Percentiles rank a stretch among this genome's conserved stretches.
These are phyloP conservation scores for Ectemnius lituratus DNA, from an alignment of 2,888 invertebrate species.

Conservation along the genomic window DNA sequence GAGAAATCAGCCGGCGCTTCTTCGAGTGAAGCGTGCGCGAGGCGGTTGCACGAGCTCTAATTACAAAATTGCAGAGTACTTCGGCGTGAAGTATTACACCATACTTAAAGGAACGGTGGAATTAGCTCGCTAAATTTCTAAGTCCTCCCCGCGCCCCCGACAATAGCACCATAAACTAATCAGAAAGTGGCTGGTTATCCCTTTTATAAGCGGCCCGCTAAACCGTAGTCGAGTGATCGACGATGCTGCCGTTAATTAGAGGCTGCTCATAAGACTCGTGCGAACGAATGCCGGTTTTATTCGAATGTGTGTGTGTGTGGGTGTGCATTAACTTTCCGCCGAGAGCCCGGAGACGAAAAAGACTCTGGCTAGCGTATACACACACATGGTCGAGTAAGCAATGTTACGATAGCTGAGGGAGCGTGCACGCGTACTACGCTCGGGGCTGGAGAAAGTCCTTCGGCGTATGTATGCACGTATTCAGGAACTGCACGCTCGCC, in stretches of 20 bases:
- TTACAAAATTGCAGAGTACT: too few species aligned
- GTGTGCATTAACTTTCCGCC: constrained; percentile 39
- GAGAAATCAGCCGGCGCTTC: too few species aligned
- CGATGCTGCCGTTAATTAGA: constrained; percentile 12
- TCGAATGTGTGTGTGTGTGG: constrained; percentile 8
- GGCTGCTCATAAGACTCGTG: constrained; percentile 14
- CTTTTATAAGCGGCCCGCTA: too few species aligned
- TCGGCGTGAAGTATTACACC: too few species aligned
- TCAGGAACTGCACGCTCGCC: constrained; percentile 48
- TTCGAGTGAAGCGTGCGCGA: too few species aligned
- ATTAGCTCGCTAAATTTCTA: too few species aligned
- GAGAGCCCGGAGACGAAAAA: constrained; percentile 11
- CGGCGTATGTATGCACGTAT: constrained; percentile 8
- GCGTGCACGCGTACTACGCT: constrained; percentile 34
- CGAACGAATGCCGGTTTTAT: constrained; percentile 8
- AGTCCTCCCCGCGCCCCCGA: too few species aligned
- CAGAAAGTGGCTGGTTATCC: too few species aligned
- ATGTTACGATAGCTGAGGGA: constrained; percentile 36
- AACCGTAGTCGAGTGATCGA: too few species aligned
- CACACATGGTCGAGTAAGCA: constrained; percentile 28
- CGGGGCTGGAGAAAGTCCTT: constrained; percentile 58
- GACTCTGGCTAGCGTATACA: constrained; percentile 4
- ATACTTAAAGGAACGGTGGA: too few species aligned
- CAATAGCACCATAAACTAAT: too few species aligned
- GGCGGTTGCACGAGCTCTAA: too few species aligned